A percentile compares a stretch with the other conserved stretches of the same genome.
These are phyloP conservation scores for Ictidomys tridecemlineatus DNA, from an alignment of 2,113 vertebrate species.

Conservation along the genomic window DNA sequence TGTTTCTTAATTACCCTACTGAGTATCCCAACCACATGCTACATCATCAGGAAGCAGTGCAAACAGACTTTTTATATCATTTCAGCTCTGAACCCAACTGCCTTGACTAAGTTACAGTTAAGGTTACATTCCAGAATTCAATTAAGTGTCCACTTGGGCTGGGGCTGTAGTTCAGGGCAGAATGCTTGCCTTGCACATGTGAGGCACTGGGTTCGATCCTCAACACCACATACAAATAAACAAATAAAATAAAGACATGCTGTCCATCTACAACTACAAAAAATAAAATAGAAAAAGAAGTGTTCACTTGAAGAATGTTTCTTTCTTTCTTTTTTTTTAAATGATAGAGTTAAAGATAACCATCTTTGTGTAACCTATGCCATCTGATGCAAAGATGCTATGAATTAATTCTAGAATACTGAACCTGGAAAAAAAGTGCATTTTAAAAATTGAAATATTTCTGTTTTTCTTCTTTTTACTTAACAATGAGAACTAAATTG, in stretches of 20 bases:
- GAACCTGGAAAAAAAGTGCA: neutral
- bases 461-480: constrained; percentile 6
- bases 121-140: neutral
- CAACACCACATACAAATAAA: too few relatives aligned
- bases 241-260: too few relatives aligned
- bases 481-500: neutral
- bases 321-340: constrained; percentile 20
- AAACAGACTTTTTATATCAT: neutral
- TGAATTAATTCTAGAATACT: constrained; percentile 34
- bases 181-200: too few relatives aligned
- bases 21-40: neutral
- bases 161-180: too few relatives aligned
- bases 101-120: neutral
- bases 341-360: constrained; percentile 14
- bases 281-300: neutral
- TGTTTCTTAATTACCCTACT: neutral
- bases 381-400: neutral
- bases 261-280: too few relatives aligned
- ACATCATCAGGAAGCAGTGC: neutral
- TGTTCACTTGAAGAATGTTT: constrained; percentile 7
- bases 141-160: neutral
- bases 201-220: too few relatives aligned
- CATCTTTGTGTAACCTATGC: neutral
- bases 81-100: neutral
- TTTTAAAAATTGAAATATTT: neutral